phyloP scores from a whole-genome alignment of 2,113 vertebrate genomes.

The Tinamus guttatus region DNA sequence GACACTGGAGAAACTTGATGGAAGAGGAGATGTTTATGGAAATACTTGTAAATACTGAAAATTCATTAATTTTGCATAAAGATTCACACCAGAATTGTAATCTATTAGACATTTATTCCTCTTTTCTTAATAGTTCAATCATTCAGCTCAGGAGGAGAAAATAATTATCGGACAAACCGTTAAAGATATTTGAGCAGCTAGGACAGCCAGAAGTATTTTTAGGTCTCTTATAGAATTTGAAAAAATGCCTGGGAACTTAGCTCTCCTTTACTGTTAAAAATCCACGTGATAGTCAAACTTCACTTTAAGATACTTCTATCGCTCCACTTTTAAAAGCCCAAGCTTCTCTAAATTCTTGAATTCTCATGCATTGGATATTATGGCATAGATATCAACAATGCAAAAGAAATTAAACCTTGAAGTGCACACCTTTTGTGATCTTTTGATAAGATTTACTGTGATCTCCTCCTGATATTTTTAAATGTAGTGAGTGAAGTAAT shows the following conservation, averaged over 20 bases:
- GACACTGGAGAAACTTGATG: background rate
- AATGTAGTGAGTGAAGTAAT: background rate
- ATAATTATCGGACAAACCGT: background rate
- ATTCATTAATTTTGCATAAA: background rate
- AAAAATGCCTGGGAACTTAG: background rate
- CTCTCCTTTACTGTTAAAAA: background rate
- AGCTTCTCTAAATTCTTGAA: background rate
- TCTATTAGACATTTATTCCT: background rate
- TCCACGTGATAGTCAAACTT: background rate
- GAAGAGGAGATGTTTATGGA: background rate
- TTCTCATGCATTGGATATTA: background rate
- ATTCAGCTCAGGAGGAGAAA: background rate
- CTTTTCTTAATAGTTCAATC: background rate
- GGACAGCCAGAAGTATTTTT: rapidly evolving
- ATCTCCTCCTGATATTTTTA: background rate
- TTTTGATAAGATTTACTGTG: background rate
- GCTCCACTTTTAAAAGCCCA: background rate
- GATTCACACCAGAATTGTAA: background rate
- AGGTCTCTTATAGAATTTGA: background rate
- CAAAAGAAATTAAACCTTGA: background rate
- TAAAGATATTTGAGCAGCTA: background rate
- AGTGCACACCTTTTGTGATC: background rate
- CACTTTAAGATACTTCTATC: background rate
- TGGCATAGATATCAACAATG: background rate
- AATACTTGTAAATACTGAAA: background rate